Percentiles rank a stretch among this genome's conserved stretches.
Conservation (phyloP, 2,797 vertebrate species). For the Semaprochilodus insignis region DNA sequence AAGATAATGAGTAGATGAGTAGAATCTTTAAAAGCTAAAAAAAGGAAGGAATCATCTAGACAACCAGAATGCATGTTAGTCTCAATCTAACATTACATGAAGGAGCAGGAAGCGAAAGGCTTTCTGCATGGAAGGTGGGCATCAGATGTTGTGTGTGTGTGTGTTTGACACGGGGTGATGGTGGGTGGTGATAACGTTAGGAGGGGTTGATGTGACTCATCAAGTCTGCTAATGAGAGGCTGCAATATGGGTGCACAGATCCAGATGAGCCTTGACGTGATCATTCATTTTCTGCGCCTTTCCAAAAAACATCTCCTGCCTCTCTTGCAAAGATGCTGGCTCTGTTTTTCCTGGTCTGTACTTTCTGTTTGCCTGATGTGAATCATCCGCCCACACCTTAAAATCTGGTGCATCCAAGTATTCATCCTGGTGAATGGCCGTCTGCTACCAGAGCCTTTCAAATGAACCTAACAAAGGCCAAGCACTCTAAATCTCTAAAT, state of each 20-base stretch:
- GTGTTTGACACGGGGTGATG: constrained; percentile 8
- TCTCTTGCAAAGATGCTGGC: neutral
- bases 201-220: constrained; percentile 63
- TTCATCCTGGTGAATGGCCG: constrained; percentile 5
- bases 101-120: neutral
- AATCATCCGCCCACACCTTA: constrained; percentile 16
- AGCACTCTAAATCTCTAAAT: constrained; percentile 30
- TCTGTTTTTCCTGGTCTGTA: neutral
- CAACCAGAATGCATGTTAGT: neutral
- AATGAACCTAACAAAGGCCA: constrained; percentile 18
- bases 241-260: constrained; percentile 43
- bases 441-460: constrained; percentile 35
- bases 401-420: neutral
- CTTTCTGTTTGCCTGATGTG: neutral
- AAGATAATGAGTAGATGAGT: no score
- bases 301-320: neutral
- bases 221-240: constrained; percentile 60
- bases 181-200: constrained; percentile 59
- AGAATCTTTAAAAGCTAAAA: no score
- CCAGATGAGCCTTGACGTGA: constrained; percentile 35
- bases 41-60: neutral
- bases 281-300: constrained; percentile 16
- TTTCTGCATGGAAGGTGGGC: constrained; percentile 27
- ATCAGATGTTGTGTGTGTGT: constrained; percentile 48
- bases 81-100: constrained; percentile 10